A percentile compares a stretch with the other conserved stretches of the same genome.
Conservation (phyloP, 2,888 invertebrate species). For the Folsomia manolachei region DNA sequence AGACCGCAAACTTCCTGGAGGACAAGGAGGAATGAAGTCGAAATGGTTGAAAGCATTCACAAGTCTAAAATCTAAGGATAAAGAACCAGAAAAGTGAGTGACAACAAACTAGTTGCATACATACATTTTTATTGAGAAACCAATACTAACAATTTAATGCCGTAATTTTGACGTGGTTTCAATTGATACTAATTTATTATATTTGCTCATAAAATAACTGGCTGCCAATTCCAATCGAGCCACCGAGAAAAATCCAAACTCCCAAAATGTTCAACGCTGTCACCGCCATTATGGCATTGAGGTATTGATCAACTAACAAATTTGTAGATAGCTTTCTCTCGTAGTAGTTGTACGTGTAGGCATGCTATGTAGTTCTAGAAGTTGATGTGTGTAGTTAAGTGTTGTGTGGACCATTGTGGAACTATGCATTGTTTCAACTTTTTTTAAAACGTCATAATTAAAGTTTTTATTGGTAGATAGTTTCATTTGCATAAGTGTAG, state of each 20-base stretch:
- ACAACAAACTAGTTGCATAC: conserved; percentile 4
- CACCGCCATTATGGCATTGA: conserved; percentile 88
- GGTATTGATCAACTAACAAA: conserved; percentile 57
- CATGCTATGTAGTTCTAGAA: too few species aligned
- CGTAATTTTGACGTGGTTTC: background rate
- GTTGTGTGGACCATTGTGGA: too few species aligned
- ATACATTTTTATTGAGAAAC: conserved; percentile 6
- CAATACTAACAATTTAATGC: conserved; percentile 45
- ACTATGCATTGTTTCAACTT: too few species aligned
- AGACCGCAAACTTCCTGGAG: conserved; percentile 81
- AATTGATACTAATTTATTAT: conserved; percentile 4
- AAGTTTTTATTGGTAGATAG: too few species aligned
- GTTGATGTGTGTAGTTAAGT: too few species aligned
- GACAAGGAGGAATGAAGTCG: conserved; percentile 75
- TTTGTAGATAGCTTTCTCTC: background rate
- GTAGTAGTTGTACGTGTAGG: background rate
- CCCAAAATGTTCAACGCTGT: conserved; percentile 96
- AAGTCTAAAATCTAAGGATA: conserved; percentile 69
- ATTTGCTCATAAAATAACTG: conserved; percentile 35
- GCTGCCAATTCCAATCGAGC: conserved; percentile 41
- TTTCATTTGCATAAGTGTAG: too few species aligned
- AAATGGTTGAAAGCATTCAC: conserved; percentile 97
- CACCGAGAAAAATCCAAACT: conserved; percentile 52
- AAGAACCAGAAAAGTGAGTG: conserved; percentile 64
- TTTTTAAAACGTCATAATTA: too few species aligned